Conservation (phyloP, 2,888 invertebrate species). For the Hydroisotoma schaefferi region DNA sequence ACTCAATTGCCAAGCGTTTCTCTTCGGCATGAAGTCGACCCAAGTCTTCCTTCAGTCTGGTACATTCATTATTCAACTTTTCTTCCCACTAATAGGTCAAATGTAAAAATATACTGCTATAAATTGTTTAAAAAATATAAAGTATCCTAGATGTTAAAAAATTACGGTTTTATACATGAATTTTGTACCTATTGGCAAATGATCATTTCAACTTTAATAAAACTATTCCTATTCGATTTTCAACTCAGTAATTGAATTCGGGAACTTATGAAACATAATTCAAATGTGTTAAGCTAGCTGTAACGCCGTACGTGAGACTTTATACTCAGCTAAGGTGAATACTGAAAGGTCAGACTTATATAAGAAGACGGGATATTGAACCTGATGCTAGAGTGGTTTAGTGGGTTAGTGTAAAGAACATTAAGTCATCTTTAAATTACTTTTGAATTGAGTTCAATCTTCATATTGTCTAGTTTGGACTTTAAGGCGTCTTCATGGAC, state of each 20-base stretch:
- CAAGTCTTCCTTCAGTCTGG: slow-evolving; percentile 61
- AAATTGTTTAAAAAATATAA: neutral
- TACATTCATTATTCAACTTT: slow-evolving; percentile 61
- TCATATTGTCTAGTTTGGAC: slow-evolving; percentile 54
- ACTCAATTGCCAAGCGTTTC: slow-evolving; percentile 59
- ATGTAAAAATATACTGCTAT: neutral
- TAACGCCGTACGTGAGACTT: neutral
- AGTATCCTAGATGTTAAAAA: too few relatives aligned
- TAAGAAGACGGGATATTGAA: neutral
- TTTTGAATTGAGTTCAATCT: slow-evolving; percentile 52
- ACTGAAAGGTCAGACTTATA: neutral
- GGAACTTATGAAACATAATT: too few relatives aligned
- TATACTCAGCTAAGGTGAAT: slow-evolving; percentile 1
- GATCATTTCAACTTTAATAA: too few relatives aligned
- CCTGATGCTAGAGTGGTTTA: neutral
- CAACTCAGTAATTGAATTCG: too few relatives aligned
- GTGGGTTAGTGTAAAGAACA: neutral
- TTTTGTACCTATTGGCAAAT: too few relatives aligned
- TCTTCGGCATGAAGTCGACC: slow-evolving; percentile 63
- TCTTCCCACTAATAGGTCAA: slow-evolving; percentile 62
- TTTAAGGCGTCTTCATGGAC: slow-evolving; percentile 47
- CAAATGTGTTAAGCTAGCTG: too few relatives aligned
- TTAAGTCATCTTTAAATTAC: too few relatives aligned
- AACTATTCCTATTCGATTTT: too few relatives aligned
- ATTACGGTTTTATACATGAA: too few relatives aligned